Evolutionary conservation across 2,797 vertebrate species (phyloP).

Genomic region (Gouania willdenowi): DNA sequence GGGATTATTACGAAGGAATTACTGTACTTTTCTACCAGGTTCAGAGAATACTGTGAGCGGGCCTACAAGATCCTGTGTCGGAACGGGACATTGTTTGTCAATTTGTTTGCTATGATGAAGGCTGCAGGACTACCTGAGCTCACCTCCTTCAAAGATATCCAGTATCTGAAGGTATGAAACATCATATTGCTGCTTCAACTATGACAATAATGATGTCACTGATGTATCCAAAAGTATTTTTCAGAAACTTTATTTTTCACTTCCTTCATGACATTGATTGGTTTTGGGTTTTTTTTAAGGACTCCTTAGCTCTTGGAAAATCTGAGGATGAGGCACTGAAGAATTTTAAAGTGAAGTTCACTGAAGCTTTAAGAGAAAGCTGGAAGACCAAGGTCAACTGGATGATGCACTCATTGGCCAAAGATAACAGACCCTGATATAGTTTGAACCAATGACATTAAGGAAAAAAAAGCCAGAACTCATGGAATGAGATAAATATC

Average conservation of each 20-base stretch:
- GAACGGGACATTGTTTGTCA: slow-evolving; percentile 92
- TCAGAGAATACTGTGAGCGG: slow-evolving; percentile 90
- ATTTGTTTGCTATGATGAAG: slow-evolving; percentile 96
- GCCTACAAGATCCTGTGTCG: slow-evolving; percentile 95
- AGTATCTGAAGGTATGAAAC: slow-evolving; percentile 90
- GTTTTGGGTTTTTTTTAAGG: slow-evolving; percentile 69
- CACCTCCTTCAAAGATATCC: slow-evolving; percentile 95
- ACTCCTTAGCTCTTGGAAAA: slow-evolving; percentile 92
- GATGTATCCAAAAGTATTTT: too few relatives aligned
- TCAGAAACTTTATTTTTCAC: background rate
- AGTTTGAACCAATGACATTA: slow-evolving; percentile 32
- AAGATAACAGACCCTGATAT: slow-evolving; percentile 87
- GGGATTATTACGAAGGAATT: background rate
- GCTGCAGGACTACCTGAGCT: slow-evolving; percentile 96
- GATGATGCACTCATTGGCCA: slow-evolving; percentile 96
- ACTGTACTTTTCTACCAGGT: slow-evolving; percentile 73
- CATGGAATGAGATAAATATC: slow-evolving; percentile 26
- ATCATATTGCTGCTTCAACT: background rate
- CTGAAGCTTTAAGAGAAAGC: slow-evolving; percentile 94
- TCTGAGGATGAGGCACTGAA: slow-evolving; percentile 94
- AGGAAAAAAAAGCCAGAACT: slow-evolving; percentile 27
- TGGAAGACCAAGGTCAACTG: slow-evolving; percentile 99
- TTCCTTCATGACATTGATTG: background rate
- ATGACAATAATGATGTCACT: background rate
- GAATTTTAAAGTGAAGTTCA: slow-evolving; percentile 97